Evolutionary conservation across 2,113 vertebrate genomes (phyloP).

Genomic region (Turnix velox): DNA sequence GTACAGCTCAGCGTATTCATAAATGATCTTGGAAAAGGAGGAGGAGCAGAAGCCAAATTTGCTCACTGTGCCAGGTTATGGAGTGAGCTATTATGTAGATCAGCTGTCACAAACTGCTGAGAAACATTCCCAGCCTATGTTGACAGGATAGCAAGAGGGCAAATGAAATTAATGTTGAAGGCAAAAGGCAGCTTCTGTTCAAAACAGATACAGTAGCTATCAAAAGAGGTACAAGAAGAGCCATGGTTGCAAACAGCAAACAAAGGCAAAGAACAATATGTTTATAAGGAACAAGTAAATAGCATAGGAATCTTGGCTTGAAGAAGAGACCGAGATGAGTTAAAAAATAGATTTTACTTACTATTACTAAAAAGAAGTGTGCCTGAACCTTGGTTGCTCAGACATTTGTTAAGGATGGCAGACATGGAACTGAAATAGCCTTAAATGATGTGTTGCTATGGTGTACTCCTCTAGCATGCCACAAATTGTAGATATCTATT

Average conservation of each 20-base stretch:
- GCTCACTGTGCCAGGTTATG: not conserved
- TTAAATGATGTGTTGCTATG: not conserved
- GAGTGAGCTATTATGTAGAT: not conserved
- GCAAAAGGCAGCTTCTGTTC: not conserved
- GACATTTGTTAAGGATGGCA: not conserved
- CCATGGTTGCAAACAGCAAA: not conserved
- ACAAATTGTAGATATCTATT: not conserved
- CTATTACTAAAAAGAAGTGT: not conserved
- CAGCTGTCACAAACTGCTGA: not conserved
- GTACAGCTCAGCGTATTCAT: rapidly evolving
- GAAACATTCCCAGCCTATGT: not conserved
- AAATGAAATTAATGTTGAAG: not conserved
- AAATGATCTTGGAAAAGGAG: not conserved
- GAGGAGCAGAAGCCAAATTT: not conserved
- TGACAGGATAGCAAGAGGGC: not conserved
- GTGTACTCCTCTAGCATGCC: not conserved
- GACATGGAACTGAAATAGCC: not conserved
- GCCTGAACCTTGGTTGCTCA: not conserved
- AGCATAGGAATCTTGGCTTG: not conserved
- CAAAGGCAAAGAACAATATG: not conserved
- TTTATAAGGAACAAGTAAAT: not conserved
- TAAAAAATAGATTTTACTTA: not conserved
- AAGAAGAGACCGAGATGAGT: not conserved
- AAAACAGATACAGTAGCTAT: not conserved
- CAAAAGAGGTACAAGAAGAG: not conserved